Conservation (phyloP, 2,888 invertebrate genomes). For the Chesias legatella region DNA sequence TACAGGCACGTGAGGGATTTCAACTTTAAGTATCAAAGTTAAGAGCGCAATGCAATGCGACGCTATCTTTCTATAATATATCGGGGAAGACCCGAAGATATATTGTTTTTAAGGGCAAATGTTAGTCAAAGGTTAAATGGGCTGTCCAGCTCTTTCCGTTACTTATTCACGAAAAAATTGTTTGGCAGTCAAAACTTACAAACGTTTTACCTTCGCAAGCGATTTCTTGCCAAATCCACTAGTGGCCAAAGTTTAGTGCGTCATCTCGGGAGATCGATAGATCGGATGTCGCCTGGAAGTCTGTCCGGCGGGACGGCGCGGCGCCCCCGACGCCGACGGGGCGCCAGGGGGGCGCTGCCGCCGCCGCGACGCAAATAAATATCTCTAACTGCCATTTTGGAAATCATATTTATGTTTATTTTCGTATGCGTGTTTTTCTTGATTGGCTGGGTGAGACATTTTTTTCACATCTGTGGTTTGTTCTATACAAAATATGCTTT, state of each 20-base stretch:
- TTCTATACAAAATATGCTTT: too few species aligned
- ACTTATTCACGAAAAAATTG: too few species aligned
- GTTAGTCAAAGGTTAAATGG: too few species aligned
- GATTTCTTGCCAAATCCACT: neutral
- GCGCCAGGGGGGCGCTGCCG: slow-evolving; percentile 66
- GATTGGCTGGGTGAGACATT: slow-evolving; percentile 13
- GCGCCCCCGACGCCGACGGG: slow-evolving; percentile 67
- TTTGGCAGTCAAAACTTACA: too few species aligned
- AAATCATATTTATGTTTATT: slow-evolving; percentile 47
- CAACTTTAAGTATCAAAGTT: too few species aligned
- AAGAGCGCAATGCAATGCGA: too few species aligned
- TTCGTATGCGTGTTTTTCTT: slow-evolving; percentile 21
- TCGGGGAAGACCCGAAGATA: too few species aligned
- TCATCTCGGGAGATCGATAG: slow-evolving; percentile 61
- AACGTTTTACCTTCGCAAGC: too few species aligned
- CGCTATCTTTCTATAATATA: too few species aligned
- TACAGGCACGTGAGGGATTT: too few species aligned
- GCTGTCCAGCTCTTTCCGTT: too few species aligned
- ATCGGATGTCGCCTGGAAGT: slow-evolving; percentile 53
- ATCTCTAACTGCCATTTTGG: slow-evolving; percentile 42
- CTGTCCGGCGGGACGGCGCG: slow-evolving; percentile 73
- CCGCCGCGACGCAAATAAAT: slow-evolving; percentile 55
- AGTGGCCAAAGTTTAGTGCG: slow-evolving; percentile 19
- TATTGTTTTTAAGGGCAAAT: too few species aligned
- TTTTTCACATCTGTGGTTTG: neutral